Percentiles rank a stretch among this genome's conserved stretches.
Conservation (phyloP, 2,113 vertebrate genomes). For the Campylorhamphus procurvoides region DNA sequence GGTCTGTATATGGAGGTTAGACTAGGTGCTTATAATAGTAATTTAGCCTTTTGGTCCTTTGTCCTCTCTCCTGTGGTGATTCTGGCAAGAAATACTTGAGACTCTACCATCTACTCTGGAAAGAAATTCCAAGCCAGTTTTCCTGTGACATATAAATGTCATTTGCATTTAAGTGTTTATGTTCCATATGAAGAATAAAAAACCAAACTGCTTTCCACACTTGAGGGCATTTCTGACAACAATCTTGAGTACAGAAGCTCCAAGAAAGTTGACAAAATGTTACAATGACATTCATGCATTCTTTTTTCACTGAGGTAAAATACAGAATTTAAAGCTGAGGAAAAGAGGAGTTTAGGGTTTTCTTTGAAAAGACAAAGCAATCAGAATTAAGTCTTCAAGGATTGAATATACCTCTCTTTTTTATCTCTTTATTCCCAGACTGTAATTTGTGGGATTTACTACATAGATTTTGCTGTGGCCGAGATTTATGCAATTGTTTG, state of each 20-base stretch:
- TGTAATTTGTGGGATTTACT: background rate
- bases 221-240: background rate
- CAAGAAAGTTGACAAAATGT: background rate
- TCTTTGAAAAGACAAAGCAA: background rate
- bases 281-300: background rate
- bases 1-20: background rate
- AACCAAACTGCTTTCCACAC: background rate
- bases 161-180: background rate
- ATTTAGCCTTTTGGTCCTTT: background rate
- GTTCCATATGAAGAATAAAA: background rate
- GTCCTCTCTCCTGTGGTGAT: background rate
- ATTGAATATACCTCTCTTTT: background rate
- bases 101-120: background rate
- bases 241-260: background rate
- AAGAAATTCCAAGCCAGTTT: background rate
- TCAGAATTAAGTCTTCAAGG: background rate
- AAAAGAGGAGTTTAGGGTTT: background rate
- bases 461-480: background rate
- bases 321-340: background rate
- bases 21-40: background rate
- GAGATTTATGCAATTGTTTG: background rate
- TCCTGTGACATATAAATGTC: background rate
- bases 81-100: background rate
- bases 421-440: background rate
- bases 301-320: background rate